Evolutionary conservation across 30 jellyfish, hydroid and myxozoan genomes (phyloP).

Genomic region (Turritopsis dohrnii): DNA sequence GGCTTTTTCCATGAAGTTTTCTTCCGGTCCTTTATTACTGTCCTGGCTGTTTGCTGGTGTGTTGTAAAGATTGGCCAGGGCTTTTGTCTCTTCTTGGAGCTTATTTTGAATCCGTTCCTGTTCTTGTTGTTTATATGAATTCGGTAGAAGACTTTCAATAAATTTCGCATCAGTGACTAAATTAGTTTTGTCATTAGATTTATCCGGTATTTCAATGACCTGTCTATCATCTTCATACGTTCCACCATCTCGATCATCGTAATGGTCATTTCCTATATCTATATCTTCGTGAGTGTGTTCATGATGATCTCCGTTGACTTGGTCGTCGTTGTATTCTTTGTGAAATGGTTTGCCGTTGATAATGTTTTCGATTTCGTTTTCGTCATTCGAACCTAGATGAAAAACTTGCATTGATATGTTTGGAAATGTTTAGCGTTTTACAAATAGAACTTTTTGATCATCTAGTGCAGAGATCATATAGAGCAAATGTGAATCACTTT

Average conservation of each 20-base stretch:
- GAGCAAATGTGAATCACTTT: too few relatives aligned
- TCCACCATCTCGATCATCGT: conserved; percentile 5
- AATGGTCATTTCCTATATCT: neutral
- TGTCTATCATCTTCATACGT: neutral
- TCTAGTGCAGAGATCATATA: too few relatives aligned
- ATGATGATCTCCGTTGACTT: conserved; percentile 33
- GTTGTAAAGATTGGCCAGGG: conserved; percentile 7
- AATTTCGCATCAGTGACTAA: conserved; percentile 16
- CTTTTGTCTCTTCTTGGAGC: neutral
- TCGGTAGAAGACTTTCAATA: neutral
- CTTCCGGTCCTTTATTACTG: conserved; percentile 15
- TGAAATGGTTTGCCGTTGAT: conserved; percentile 6
- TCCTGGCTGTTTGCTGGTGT: neutral
- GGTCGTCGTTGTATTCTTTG: conserved; percentile 28
- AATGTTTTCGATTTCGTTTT: conserved; percentile 3
- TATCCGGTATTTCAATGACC: neutral
- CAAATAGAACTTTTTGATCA: too few relatives aligned
- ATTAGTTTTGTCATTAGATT: neutral
- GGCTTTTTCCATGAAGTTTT: conserved; percentile 10
- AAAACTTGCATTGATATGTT: too few relatives aligned
- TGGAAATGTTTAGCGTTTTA: too few relatives aligned
- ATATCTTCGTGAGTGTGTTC: conserved; percentile 16
- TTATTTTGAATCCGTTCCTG: neutral
- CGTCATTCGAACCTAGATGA: conserved; percentile 3
- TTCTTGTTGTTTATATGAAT: conserved; percentile 3